A percentile compares a stretch with the other conserved stretches of the same genome.
These are phyloP conservation scores for Metridium senile DNA, from an alignment of 92 coral and sea anemone species.

Conservation along the genomic window DNA sequence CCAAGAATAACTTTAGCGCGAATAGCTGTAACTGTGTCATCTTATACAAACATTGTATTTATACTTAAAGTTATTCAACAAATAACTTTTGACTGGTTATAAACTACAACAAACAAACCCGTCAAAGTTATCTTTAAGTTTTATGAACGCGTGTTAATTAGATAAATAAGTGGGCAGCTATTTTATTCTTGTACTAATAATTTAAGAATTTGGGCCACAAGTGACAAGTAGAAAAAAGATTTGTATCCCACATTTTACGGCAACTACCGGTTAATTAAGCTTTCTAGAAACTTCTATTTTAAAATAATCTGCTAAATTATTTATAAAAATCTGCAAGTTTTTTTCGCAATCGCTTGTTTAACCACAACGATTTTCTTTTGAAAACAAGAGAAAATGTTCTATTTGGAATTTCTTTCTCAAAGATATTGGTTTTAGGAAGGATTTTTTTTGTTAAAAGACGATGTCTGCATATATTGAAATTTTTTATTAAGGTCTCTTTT, in stretches of 20 bases:
- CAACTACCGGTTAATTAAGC: background rate
- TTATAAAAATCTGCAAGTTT: conserved; percentile 8
- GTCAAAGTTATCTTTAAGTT: background rate
- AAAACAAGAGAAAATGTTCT: too few relatives aligned
- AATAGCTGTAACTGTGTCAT: background rate
- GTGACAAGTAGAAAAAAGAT: background rate
- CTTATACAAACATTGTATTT: background rate
- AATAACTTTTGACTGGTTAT: conserved; percentile 6
- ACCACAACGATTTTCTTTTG: background rate
- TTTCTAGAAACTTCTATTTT: conserved; percentile 16
- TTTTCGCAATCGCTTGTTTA: background rate
- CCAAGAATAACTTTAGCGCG: background rate
- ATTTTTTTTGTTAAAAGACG: background rate
- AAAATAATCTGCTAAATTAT: conserved; percentile 8
- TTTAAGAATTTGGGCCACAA: too few relatives aligned
- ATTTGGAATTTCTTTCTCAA: background rate
- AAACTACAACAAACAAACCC: background rate
- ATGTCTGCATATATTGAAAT: background rate
- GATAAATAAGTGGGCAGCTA: background rate
- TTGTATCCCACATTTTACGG: background rate
- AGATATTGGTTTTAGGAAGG: too few relatives aligned
- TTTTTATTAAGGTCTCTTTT: background rate
- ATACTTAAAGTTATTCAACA: conserved; percentile 2
- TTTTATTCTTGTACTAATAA: background rate
- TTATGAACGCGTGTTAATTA: conserved; percentile 8